A percentile compares a stretch with the other conserved stretches of the same genome.
phyloP scores from a whole-genome alignment of 2,888 invertebrate genomes.

The Nomada fabriciana region DNA sequence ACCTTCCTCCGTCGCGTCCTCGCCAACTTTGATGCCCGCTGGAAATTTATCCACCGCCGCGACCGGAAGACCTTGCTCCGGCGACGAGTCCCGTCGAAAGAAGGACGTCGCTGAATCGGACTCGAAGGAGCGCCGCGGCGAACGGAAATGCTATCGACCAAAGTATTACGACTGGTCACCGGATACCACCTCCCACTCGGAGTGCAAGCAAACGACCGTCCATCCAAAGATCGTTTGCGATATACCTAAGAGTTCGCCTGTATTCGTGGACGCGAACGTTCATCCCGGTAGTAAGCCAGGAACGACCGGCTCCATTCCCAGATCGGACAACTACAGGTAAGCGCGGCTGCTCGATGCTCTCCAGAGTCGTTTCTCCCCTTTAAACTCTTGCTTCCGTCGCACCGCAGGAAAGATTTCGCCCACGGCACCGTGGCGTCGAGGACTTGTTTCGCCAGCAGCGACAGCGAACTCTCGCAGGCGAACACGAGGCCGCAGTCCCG shows the following conservation, averaged over 20 bases:
- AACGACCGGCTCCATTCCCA: slow-evolving; percentile 77
- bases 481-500: slow-evolving; percentile 82
- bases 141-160: slow-evolving; percentile 85
- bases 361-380: neutral
- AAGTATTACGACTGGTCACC: slow-evolving; percentile 79
- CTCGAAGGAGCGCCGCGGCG: slow-evolving; percentile 84
- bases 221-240: slow-evolving; percentile 87
- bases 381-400: neutral
- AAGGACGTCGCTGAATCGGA: slow-evolving; percentile 66
- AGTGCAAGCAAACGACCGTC: slow-evolving; percentile 84
- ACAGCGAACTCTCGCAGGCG: slow-evolving; percentile 85
- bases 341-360: neutral
- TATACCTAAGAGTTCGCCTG: slow-evolving; percentile 85
- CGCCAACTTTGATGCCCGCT: slow-evolving; percentile 85
- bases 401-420: slow-evolving; percentile 87
- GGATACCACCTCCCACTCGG: slow-evolving; percentile 73
- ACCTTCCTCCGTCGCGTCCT: slow-evolving; percentile 86
- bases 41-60: slow-evolving; percentile 62
- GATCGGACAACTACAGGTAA: slow-evolving; percentile 89
- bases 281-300: slow-evolving; percentile 70
- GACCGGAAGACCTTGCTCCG: neutral
- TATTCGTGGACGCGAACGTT: slow-evolving; percentile 75
- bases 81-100: slow-evolving; percentile 76
- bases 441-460: slow-evolving; percentile 85
- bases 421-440: slow-evolving; percentile 86